Evolutionary conservation across 2,888 invertebrate genomes (phyloP).

Genomic region (Drosophila villosipedis): DNA sequence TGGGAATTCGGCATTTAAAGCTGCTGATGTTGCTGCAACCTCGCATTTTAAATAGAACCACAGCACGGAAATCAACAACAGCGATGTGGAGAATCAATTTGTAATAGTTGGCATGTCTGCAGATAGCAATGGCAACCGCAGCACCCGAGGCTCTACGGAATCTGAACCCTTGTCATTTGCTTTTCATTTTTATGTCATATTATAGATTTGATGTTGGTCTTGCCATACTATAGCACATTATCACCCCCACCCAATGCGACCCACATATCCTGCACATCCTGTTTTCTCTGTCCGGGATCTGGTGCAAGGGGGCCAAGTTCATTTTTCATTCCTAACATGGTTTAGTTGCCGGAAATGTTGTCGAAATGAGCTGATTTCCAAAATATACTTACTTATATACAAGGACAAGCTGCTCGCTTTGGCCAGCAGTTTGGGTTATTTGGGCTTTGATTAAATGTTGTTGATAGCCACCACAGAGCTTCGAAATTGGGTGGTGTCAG

Average conservation of each 20-base stretch:
- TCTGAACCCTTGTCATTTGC: slow-evolving; percentile 76
- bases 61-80: slow-evolving; percentile 59
- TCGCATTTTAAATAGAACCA: slow-evolving; percentile 45
- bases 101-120: slow-evolving; percentile 81
- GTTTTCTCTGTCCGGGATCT: slow-evolving; percentile 2
- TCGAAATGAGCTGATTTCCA: slow-evolving; percentile 79
- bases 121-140: slow-evolving; percentile 61
- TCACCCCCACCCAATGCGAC: slow-evolving; percentile 18
- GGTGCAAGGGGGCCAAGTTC: slow-evolving; percentile 55
- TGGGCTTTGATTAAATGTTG: slow-evolving; percentile 72
- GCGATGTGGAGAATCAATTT: slow-evolving; percentile 71
- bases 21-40: slow-evolving; percentile 32
- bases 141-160: slow-evolving; percentile 40
- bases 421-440: slow-evolving; percentile 43
- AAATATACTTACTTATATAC: slow-evolving; percentile 46
- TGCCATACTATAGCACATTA: slow-evolving; percentile 35
- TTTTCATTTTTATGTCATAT: slow-evolving; percentile 81
- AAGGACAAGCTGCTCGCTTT: slow-evolving; percentile 26
- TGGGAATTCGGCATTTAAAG: slow-evolving; percentile 56
- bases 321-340: slow-evolving; percentile 81
- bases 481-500: neutral
- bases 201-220: slow-evolving; percentile 70
- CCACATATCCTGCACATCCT: slow-evolving; percentile 25
- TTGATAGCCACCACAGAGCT: slow-evolving; percentile 46
- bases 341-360: slow-evolving; percentile 80